phyloP scores from a whole-genome alignment of 1,140 invertebrate genomes.

The Ips typographus region DNA sequence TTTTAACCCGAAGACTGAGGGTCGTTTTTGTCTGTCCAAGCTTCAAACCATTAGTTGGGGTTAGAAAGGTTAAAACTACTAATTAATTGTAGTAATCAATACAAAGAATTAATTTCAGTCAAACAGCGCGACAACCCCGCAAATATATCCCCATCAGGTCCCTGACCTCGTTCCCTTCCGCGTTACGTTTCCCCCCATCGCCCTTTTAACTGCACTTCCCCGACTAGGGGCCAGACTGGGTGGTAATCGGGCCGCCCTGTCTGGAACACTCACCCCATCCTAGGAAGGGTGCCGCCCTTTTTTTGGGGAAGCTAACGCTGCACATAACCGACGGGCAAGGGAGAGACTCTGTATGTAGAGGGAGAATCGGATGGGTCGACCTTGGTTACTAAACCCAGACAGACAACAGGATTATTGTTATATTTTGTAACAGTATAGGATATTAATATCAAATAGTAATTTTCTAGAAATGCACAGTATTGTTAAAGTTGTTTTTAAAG shows the following conservation, averaged over 20 bases:
- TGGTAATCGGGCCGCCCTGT: constrained; percentile 16
- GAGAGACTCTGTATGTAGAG: constrained; percentile 1
- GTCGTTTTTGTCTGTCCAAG: no score
- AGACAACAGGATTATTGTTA: not conserved
- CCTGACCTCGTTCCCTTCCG: constrained; percentile 30
- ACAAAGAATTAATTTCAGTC: not conserved
- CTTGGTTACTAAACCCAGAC: constrained; percentile 1
- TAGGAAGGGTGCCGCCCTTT: constrained; percentile 20
- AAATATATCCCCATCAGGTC: constrained; percentile 3
- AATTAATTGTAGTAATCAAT: no score
- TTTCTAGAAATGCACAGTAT: no score
- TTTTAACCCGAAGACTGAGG: no score
- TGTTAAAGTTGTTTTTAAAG: no score
- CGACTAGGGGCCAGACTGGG: constrained; percentile 11
- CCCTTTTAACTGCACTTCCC: constrained; percentile 14
- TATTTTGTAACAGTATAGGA: no score
- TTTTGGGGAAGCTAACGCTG: constrained; percentile 7
- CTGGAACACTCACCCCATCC: constrained; percentile 24
- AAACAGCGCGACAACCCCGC: not conserved
- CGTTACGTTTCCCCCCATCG: constrained; percentile 1
- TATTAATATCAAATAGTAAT: no score
- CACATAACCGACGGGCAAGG: not conserved
- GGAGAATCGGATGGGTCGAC: constrained; percentile 4
- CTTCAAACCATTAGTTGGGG: no score
- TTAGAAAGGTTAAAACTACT: no score